Evolutionary conservation across 2,888 invertebrate genomes (phyloP), one percentile per base, ranked within the genome.

Genomic region (Dendrolimus houi): DNA sequence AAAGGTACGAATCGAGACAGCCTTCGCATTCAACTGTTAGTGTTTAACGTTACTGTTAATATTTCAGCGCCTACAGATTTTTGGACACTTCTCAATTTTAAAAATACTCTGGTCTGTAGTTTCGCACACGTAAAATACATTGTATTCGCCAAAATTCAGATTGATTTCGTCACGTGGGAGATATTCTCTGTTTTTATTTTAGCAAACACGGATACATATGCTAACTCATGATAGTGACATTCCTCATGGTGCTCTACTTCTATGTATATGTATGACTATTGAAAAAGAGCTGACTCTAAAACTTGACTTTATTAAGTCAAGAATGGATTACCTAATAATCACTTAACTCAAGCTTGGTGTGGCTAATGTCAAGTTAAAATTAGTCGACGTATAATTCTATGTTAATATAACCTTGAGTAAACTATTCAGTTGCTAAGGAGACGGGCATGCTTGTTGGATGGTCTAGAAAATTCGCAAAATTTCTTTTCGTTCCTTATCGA

Each of bases 1-100:
- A 17, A 80, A 84, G 83, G 83, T 84, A 81, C 41, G 55, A 52
- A 6, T 3, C 13, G 17, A 57, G 47, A 58, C 55, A 14, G 54
- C 52, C 56, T 53, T 58, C 14, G 29, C 8, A 9, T 47, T 47
- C 47, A 47, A 47, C 12, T 6, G 47, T 47, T 53, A 29, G 40
- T 53, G 3, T 14, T 54, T 58, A n/a, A 41, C 12, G 17, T 58
- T 57, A 17, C 47, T 13, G 29, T 29, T 29, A 29, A 29, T 29
- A 29, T 6, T 29, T 29, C 29, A 29, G 29, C 47, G 12, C 47
- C 12, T 47, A 47, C 52, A 9, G 47, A 52, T 9, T 10, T 1
- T 41, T 13, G 10, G 41, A 53, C 55, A 52, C 56, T 57, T 62
- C 58, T 58, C 54, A 52, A 52, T 59, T 59, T 59, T 56, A 60